Conservation (phyloP, 2,888 invertebrate species). For the Plebejus argus region DNA sequence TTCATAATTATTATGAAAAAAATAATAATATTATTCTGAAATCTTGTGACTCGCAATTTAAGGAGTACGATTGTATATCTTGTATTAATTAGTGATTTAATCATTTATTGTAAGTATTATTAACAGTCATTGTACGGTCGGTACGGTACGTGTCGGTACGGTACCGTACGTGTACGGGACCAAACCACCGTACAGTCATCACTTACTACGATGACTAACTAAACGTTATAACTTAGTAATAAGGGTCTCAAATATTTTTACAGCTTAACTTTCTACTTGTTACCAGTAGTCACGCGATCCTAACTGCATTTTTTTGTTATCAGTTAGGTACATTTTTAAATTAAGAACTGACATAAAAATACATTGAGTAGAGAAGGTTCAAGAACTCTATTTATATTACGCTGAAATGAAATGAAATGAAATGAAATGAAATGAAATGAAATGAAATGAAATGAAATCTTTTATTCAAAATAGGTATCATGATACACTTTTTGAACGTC, state of each 20-base stretch:
- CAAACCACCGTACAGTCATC: no score
- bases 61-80: no score
- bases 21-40: no score
- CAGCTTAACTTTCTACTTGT: slow-evolving; percentile 62
- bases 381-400: not conserved
- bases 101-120: not conserved
- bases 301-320: slow-evolving; percentile 8
- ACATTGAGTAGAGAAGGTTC: not conserved
- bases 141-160: no score
- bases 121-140: no score
- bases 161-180: no score
- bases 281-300: slow-evolving; percentile 64
- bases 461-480: no score
- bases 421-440: no score
- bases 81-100: not conserved
- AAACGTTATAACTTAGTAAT: slow-evolving; percentile 53
- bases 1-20: not conserved
- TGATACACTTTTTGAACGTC: no score
- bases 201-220: not conserved
- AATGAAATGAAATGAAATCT: no score
- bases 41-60: no score
- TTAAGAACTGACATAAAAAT: not conserved
- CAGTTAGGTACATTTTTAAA: not conserved
- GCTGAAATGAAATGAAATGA: no score
- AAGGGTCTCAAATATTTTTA: slow-evolving; percentile 64